phyloP scores from a whole-genome alignment of 2,113 vertebrate species.

The Psephotus haematonotus region DNA sequence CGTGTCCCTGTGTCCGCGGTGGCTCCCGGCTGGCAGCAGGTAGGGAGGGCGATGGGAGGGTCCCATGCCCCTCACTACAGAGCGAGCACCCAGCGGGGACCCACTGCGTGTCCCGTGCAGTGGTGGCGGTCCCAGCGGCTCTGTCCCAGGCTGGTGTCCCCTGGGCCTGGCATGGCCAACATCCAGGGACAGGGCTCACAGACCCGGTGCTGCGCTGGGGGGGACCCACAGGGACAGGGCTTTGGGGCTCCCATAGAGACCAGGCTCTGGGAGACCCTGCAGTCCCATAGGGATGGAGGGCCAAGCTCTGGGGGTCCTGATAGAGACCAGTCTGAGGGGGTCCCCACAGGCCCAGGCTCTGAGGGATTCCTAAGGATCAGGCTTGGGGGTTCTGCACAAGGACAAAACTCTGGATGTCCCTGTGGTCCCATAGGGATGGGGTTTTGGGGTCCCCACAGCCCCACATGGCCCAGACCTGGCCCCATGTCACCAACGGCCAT shows the following conservation, averaged over 20 bases:
- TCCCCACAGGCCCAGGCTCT: background rate
- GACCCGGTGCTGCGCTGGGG: background rate
- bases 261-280: accelerated
- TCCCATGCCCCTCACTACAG: accelerated
- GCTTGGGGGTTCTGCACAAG: background rate
- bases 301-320: background rate
- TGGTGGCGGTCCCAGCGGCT: background rate
- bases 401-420: background rate
- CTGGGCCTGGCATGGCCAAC: background rate
- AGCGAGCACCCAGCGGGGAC: background rate
- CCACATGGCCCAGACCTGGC: background rate
- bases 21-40: background rate
- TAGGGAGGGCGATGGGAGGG: background rate
- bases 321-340: background rate
- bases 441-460: no score
- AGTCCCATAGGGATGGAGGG: no score
- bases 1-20: background rate
- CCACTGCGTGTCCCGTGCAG: accelerated
- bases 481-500: accelerated
- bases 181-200: accelerated
- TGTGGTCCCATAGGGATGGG: background rate
- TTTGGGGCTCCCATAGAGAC: background rate
- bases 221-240: background rate
- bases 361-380: background rate
- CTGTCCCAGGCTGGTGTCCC: background rate